phyloP scores from a whole-genome alignment of 2,888 invertebrate species.

The Megamerina dolium region DNA sequence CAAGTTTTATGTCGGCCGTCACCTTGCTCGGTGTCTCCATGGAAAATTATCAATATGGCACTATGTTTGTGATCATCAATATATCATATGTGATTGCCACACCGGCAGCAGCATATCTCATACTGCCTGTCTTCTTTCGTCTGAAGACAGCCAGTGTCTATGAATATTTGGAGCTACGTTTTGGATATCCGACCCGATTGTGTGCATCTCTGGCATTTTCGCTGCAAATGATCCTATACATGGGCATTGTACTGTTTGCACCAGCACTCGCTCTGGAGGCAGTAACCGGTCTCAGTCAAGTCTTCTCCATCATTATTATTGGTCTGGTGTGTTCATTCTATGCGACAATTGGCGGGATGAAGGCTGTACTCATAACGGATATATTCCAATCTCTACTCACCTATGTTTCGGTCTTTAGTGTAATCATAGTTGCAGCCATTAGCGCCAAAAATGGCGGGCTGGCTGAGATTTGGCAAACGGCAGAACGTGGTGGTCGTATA shows the following conservation, averaged over 20 bases:
- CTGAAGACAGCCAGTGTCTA: slow-evolving; percentile 82
- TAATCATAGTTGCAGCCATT: slow-evolving; percentile 67
- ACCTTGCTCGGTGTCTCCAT: slow-evolving; percentile 83
- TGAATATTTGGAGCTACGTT: slow-evolving; percentile 86
- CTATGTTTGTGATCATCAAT: slow-evolving; percentile 73
- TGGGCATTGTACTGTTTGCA: slow-evolving; percentile 88
- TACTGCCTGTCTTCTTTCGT: slow-evolving; percentile 79
- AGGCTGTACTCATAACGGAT: slow-evolving; percentile 83
- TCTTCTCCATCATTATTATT: slow-evolving; percentile 61
- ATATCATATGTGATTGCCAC: slow-evolving; percentile 70
- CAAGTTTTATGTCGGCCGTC: slow-evolving; percentile 90
- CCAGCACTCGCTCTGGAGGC: slow-evolving; percentile 86
- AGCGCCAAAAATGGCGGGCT: slow-evolving; percentile 60
- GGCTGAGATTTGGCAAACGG: slow-evolving; percentile 64
- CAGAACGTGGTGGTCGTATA: slow-evolving; percentile 63
- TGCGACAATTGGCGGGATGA: slow-evolving; percentile 84
- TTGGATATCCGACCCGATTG: slow-evolving; percentile 69
- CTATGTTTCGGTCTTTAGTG: slow-evolving; percentile 74
- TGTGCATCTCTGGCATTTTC: slow-evolving; percentile 79
- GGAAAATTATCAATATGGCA: slow-evolving; percentile 79
- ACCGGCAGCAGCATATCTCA: slow-evolving; percentile 69
- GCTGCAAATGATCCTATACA: slow-evolving; percentile 83
- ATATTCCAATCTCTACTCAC: slow-evolving; percentile 78
- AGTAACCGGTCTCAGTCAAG: slow-evolving; percentile 70
- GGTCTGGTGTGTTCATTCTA: slow-evolving; percentile 78